A percentile compares a stretch with the other conserved stretches of the same genome.
Conservation (phyloP, 2,113 vertebrate genomes). For the Tachysurus fulvidraco region DNA sequence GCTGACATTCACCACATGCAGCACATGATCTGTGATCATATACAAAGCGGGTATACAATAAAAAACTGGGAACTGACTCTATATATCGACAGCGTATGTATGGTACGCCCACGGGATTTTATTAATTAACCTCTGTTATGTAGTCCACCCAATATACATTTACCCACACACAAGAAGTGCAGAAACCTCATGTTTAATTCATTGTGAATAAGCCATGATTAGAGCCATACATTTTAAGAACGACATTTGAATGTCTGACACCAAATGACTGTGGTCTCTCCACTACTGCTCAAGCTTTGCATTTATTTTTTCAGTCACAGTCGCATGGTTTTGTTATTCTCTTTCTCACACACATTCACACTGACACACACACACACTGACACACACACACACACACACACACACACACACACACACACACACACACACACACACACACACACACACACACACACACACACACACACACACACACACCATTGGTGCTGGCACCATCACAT, state of each 20-base stretch:
- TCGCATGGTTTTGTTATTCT: slow-evolving; percentile 35
- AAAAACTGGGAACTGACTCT: not conserved
- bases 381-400: not conserved
- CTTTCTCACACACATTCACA: not conserved
- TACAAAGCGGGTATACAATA: not conserved
- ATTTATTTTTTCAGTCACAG: slow-evolving; percentile 13
- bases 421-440: not conserved
- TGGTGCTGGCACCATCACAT: not conserved
- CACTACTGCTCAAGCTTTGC: slow-evolving; percentile 14
- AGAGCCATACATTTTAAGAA: slow-evolving; percentile 1
- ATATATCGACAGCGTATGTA: not conserved
- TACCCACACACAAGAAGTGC: not conserved
- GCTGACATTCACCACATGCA: no score
- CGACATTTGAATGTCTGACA: not conserved
- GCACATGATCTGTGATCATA: not conserved
- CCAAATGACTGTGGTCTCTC: not conserved
- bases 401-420: not conserved
- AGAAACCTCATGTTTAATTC: not conserved
- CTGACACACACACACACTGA: not conserved
- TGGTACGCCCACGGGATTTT: not conserved
- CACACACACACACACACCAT: not conserved
- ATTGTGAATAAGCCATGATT: not conserved
- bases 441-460: not conserved
- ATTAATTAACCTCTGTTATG: not conserved
- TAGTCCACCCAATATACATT: not conserved